These are phyloP conservation scores for Megaceryle alcyon DNA, from an alignment of 2,797 vertebrate species.

Conservation along the genomic window DNA sequence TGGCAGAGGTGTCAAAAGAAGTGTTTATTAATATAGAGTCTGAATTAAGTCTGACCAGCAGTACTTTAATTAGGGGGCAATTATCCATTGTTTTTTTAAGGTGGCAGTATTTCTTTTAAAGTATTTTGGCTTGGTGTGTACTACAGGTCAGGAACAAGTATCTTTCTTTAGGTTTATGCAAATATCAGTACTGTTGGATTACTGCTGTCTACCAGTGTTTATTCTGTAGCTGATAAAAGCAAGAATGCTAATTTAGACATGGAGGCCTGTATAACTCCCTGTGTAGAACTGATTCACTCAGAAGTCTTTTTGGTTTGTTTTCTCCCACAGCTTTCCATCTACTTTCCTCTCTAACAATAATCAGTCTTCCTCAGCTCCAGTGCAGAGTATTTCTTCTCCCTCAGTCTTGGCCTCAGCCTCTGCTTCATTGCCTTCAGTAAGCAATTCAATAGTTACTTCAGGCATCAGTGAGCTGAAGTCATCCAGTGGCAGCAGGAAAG, in stretches of 20 bases:
- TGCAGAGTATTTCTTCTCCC: constrained; percentile 83
- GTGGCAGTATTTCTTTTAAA: not conserved
- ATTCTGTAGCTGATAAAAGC: not conserved
- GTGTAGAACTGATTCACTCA: not conserved
- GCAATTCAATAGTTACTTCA: constrained; percentile 78
- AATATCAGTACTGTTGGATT: not conserved
- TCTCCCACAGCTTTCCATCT: constrained; percentile 89
- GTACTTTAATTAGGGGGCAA: not conserved
- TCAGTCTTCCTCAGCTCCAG: constrained; percentile 83
- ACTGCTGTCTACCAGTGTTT: not conserved
- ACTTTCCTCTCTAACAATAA: constrained; percentile 94
- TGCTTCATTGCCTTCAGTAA: constrained; percentile 82
- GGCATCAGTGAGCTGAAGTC: constrained; percentile 88
- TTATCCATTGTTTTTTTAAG: not conserved
- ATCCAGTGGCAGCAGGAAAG: constrained; percentile 89
- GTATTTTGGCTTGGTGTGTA: not conserved
- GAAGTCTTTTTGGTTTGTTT: not conserved
- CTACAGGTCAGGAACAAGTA: not conserved
- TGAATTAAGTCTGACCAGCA: not conserved
- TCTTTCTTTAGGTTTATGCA: not conserved
- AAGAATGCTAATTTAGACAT: constrained; percentile 9
- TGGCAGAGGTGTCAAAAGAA: constrained; percentile 20
- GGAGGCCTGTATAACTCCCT: not conserved
- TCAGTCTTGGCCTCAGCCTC: constrained; percentile 84
- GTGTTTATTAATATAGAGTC: not conserved